Evolutionary conservation across 2,888 invertebrate genomes (phyloP).

Genomic region (Thelaira solivaga): DNA sequence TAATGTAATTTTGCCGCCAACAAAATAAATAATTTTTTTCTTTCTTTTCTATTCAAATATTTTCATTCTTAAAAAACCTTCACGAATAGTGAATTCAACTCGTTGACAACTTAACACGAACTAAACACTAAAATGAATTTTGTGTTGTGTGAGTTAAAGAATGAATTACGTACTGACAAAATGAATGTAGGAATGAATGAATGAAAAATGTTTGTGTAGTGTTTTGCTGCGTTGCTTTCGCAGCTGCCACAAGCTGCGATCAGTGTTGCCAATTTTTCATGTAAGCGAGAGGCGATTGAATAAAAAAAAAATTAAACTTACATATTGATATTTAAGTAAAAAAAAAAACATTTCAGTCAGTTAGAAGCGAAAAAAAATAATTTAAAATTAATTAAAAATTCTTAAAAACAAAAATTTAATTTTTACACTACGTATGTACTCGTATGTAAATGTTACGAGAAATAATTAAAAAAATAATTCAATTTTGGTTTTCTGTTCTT

Average conservation of each 20-base stretch:
- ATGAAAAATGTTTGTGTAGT: not conserved
- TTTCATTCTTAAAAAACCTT: not conserved
- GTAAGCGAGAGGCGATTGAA: constrained; percentile 50
- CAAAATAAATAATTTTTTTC: not conserved
- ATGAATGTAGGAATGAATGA: constrained; percentile 16
- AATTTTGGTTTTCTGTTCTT: no score
- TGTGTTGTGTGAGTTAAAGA: not conserved
- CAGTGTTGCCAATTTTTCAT: constrained; percentile 59
- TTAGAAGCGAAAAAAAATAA: no score
- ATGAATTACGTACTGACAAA: not conserved
- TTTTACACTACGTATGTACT: no score
- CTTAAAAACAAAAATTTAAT: no score
- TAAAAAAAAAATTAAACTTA: no score
- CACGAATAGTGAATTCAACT: constrained; percentile 25
- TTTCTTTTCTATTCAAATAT: not conserved
- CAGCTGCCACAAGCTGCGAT: constrained; percentile 39
- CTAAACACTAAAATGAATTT: constrained; percentile 50
- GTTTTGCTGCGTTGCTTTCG: not conserved
- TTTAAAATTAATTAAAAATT: no score
- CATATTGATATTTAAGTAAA: no score
- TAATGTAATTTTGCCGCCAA: not conserved
- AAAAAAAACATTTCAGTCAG: no score
- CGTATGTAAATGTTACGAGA: no score
- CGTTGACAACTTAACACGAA: constrained; percentile 57
- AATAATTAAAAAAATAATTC: no score